phyloP scores from a whole-genome alignment of 2,797 vertebrate genomes.

The Alosa sapidissima region DNA sequence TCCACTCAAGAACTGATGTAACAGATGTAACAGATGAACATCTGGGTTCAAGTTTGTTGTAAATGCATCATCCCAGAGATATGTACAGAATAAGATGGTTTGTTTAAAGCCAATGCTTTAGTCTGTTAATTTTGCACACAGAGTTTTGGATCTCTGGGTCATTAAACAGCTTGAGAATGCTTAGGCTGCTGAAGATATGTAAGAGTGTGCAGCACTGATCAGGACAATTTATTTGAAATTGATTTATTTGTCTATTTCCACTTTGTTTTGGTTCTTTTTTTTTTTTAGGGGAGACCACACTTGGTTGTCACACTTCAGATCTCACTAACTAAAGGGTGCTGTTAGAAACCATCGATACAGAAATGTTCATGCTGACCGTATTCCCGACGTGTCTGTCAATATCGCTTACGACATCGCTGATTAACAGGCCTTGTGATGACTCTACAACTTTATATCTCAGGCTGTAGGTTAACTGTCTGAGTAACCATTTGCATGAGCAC shows the following conservation, averaged over 20 bases:
- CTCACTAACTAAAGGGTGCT: too few species aligned
- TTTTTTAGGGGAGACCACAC: too few species aligned
- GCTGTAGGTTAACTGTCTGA: background rate
- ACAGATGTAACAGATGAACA: background rate
- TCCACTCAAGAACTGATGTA: background rate
- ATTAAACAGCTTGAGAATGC: background rate
- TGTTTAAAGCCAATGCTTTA: background rate
- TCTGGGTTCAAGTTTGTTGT: background rate
- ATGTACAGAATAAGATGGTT: background rate
- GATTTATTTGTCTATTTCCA: background rate
- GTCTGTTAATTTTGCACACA: background rate
- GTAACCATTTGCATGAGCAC: background rate
- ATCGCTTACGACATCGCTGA: background rate
- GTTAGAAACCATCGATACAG: too few species aligned
- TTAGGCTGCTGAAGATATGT: background rate
- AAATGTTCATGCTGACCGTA: background rate
- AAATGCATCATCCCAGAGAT: background rate
- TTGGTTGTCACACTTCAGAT: too few species aligned
- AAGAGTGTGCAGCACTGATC: background rate
- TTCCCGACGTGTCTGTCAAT: background rate
- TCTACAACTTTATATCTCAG: too few species aligned
- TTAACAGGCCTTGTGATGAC: background rate
- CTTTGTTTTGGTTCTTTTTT: background rate
- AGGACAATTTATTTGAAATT: background rate
- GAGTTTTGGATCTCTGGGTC: background rate